Conservation (phyloP, 2,888 invertebrate genomes). For the Achlya flavicornis region DNA sequence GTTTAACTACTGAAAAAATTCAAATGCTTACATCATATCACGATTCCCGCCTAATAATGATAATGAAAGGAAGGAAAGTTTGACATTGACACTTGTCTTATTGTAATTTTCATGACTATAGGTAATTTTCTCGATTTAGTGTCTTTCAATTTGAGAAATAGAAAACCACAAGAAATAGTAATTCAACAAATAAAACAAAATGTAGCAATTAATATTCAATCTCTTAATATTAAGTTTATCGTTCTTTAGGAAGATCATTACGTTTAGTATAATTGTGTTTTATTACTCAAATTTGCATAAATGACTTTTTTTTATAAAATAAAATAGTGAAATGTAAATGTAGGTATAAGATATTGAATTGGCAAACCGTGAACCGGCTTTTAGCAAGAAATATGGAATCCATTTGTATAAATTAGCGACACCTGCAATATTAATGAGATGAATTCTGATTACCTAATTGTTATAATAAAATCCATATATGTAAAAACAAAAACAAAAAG, state of each 20-base stretch:
- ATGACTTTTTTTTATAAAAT: constrained; percentile 15
- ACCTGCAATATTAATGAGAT: constrained; percentile 59
- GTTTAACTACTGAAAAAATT: too few relatives aligned
- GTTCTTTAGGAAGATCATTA: constrained; percentile 4
- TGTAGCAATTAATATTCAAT: constrained; percentile 18
- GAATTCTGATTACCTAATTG: constrained; percentile 46
- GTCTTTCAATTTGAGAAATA: too few relatives aligned
- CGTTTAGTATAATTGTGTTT: constrained; percentile 18
- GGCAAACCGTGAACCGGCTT: constrained; percentile 31
- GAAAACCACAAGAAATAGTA: too few relatives aligned
- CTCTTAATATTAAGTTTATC: constrained; percentile 13
- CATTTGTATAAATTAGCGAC: constrained; percentile 64
- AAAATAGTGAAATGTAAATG: constrained; percentile 19
- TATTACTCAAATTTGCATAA: constrained; percentile 13
- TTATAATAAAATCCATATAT: constrained; percentile 32
- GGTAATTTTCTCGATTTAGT: neutral
- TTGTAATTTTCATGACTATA: neutral
- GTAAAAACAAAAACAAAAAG: constrained; percentile 32
- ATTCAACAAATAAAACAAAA: neutral
- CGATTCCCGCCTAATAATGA: too few relatives aligned
- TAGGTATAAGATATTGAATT: constrained; percentile 19
- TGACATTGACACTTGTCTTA: neutral
- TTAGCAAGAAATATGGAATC: constrained; percentile 38
- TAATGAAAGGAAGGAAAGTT: neutral
- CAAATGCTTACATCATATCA: too few relatives aligned